These are phyloP conservation scores for Griposia aprilina DNA, from an alignment of 2,888 invertebrate species.

Conservation along the genomic window DNA sequence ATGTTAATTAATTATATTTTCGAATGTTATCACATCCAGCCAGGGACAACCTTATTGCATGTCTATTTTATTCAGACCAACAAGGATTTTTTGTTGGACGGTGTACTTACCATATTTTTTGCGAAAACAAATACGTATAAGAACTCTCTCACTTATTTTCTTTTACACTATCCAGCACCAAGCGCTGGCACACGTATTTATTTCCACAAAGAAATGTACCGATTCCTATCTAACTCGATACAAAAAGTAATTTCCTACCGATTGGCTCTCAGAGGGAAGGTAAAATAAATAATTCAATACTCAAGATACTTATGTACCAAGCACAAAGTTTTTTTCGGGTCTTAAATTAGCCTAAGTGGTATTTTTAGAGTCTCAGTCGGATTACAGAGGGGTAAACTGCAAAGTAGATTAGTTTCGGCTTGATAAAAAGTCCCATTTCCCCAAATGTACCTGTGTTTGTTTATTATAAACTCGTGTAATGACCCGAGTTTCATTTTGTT, in stretches of 20 bases:
- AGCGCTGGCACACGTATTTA: constrained; percentile 15
- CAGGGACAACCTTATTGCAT: background rate
- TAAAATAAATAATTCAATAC: constrained; percentile 67
- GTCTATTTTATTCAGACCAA: constrained; percentile 1
- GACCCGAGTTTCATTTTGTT: constrained; percentile 20
- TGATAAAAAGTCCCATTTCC: constrained; percentile 55
- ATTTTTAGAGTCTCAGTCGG: constrained; percentile 56
- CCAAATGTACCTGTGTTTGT: constrained; percentile 50
- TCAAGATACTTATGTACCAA: constrained; percentile 47
- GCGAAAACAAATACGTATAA: background rate
- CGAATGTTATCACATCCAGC: constrained; percentile 4
- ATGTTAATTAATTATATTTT: constrained; percentile 20
- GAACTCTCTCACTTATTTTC: background rate
- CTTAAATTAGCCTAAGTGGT: constrained; percentile 67
- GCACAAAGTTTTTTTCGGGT: constrained; percentile 56
- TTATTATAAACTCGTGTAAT: constrained; percentile 49
- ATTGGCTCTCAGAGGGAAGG: constrained; percentile 28
- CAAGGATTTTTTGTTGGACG: background rate
- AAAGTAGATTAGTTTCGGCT: constrained; percentile 54
- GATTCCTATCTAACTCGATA: constrained; percentile 51
- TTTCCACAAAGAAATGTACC: constrained; percentile 21
- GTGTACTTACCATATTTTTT: background rate
- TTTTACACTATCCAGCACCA: background rate
- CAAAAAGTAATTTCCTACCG: constrained; percentile 60
- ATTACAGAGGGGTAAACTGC: constrained; percentile 55